Percentiles rank a stretch among this genome's conserved stretches.
Conservation (phyloP, 2,888 invertebrate species). For the Rambutsinella grinnellia region DNA sequence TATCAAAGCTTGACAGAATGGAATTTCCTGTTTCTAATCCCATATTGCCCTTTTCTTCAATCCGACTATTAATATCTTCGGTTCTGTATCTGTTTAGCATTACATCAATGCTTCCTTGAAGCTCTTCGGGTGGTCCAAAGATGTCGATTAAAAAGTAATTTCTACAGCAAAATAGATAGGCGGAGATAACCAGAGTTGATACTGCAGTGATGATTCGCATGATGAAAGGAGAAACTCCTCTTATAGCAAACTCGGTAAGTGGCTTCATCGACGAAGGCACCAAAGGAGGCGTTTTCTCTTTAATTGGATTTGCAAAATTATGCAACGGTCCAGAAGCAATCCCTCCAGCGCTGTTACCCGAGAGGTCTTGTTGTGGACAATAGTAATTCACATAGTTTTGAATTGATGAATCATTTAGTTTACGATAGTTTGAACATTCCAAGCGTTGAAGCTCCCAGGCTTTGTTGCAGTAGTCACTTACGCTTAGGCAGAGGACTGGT, state of each 20-base stretch:
- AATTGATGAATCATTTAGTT: conserved; percentile 2
- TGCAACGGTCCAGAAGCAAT: too few species aligned
- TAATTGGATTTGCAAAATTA: too few species aligned
- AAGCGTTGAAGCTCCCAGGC: conserved; percentile 49
- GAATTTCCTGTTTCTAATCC: too few species aligned
- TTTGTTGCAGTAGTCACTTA: conserved; percentile 43
- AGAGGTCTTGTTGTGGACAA: too few species aligned
- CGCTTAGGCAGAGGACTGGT: conserved; percentile 26
- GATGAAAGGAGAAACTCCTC: conserved; percentile 14
- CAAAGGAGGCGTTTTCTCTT: too few species aligned
- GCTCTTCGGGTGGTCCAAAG: conserved; percentile 28
- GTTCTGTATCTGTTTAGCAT: too few species aligned
- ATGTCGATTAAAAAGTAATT: conserved; percentile 25
- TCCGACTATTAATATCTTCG: too few species aligned
- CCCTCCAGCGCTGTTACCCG: too few species aligned
- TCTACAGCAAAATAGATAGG: conserved; percentile 40
- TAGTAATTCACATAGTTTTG: too few species aligned
- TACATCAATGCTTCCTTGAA: conserved; percentile 20
- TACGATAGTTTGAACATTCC: conserved; percentile 33
- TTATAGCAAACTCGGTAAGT: conserved; percentile 12
- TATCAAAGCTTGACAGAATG: too few species aligned
- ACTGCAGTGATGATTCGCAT: conserved; percentile 32
- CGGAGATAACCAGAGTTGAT: conserved; percentile 17
- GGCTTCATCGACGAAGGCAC: background rate
- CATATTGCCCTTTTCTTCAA: too few species aligned